Percentiles rank a stretch among this genome's conserved stretches.
Conservation (phyloP, 2,888 invertebrate species). For the Anthoptus insignis region DNA sequence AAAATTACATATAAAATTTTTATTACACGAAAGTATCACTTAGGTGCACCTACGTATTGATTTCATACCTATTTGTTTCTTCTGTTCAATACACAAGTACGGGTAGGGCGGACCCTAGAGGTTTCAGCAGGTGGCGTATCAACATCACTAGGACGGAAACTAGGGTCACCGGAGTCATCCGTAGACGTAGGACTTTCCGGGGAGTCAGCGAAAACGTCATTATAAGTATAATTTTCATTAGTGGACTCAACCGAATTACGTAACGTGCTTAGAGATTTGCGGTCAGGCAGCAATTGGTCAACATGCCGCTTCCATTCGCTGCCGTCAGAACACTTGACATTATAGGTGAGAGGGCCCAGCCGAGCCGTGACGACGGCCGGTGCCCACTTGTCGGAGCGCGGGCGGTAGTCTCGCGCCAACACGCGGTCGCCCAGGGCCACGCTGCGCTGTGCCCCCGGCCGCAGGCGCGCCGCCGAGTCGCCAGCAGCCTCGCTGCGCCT, state of each 20-base stretch:
- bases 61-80: too few species aligned
- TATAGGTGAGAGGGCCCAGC: conserved; percentile 12
- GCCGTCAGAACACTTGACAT: neutral
- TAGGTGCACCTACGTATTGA: too few species aligned
- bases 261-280: neutral
- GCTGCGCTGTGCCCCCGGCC: conserved; percentile 5
- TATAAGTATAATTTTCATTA: too few species aligned
- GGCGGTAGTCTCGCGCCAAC: too few species aligned
- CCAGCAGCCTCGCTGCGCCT: conserved; percentile 12
- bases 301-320: conserved; percentile 17
- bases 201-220: neutral
- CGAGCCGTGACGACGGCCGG: too few species aligned
- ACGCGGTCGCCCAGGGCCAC: neutral
- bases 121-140: conserved; percentile 1
- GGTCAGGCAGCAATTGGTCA: conserved; percentile 6
- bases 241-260: neutral
- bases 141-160: neutral
- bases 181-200: too few species aligned
- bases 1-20: too few species aligned
- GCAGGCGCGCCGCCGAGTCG: conserved; percentile 7
- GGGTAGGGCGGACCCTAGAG: neutral
- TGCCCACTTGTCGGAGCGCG: too few species aligned
- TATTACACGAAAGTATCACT: too few species aligned
- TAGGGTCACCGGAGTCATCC: neutral
- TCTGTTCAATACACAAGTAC: neutral